Evolutionary conservation across 2,113 vertebrate species (phyloP).

Genomic region (Calidris pugnax): DNA sequence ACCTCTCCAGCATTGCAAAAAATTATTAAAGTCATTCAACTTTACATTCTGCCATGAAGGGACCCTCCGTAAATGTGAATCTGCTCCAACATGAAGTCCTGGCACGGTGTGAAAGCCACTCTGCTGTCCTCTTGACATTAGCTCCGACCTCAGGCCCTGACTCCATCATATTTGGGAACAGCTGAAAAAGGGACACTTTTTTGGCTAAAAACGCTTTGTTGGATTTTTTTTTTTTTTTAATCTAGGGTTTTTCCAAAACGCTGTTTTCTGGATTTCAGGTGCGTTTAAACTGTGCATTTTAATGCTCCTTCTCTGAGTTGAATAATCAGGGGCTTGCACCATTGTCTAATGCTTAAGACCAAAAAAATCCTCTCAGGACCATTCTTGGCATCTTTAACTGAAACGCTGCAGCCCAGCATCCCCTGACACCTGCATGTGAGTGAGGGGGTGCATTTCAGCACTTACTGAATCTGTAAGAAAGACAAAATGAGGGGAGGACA

Average conservation of each 20-base stretch:
- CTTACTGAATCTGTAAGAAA: background rate
- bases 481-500: background rate
- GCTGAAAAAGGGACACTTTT: background rate
- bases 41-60: background rate
- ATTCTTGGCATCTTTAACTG: background rate
- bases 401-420: background rate
- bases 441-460: background rate
- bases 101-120: background rate
- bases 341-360: background rate
- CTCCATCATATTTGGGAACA: background rate
- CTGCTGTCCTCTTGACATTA: rapidly evolving
- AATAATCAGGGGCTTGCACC: background rate
- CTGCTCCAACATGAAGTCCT: background rate
- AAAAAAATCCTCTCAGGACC: background rate
- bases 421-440: background rate
- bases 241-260: background rate
- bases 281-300: background rate
- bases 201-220: background rate
- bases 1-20: background rate
- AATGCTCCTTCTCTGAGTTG: background rate
- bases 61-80: background rate
- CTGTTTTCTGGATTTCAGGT: background rate
- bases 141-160: background rate
- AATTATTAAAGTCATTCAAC: background rate
- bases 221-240: background rate